phyloP scores from a whole-genome alignment of 1,140 invertebrate species.

The Melitaea cinxia region DNA sequence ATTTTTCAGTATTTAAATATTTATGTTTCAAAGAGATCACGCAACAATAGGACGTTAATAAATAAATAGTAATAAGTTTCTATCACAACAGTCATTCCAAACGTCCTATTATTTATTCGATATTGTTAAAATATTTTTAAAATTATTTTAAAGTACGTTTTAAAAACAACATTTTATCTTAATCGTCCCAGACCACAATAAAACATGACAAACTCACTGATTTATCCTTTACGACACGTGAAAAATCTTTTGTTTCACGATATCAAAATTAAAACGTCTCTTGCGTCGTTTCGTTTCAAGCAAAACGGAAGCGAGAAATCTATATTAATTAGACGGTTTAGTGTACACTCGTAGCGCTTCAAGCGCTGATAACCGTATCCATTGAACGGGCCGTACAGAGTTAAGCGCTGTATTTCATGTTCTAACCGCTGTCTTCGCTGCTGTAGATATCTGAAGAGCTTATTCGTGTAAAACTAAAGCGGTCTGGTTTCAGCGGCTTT shows the following conservation, averaged over 20 bases:
- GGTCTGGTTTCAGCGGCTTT: conserved; percentile 65
- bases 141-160: not conserved
- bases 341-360: conserved; percentile 42
- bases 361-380: conserved; percentile 48
- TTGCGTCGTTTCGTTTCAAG: conserved; percentile 12
- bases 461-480: conserved; percentile 74
- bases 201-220: not conserved
- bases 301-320: conserved; percentile 12
- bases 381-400: conserved; percentile 45
- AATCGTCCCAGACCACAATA: not conserved
- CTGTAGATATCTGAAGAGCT: conserved; percentile 68
- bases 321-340: conserved; percentile 36
- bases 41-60: too few relatives aligned
- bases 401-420: conserved; percentile 56
- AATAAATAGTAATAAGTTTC: too few relatives aligned
- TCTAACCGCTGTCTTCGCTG: conserved; percentile 43
- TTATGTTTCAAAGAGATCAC: too few relatives aligned
- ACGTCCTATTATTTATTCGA: not conserved
- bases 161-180: not conserved
- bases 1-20: too few relatives aligned
- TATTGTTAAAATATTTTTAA: not conserved
- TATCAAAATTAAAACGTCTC: conserved; percentile 5
- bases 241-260: conserved; percentile 17
- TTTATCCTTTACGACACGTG: conserved; percentile 10
- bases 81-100: not conserved